These are phyloP conservation scores for Desmophyllum pertusum DNA, from an alignment of 92 coral and sea anemone species.

Conservation along the genomic window DNA sequence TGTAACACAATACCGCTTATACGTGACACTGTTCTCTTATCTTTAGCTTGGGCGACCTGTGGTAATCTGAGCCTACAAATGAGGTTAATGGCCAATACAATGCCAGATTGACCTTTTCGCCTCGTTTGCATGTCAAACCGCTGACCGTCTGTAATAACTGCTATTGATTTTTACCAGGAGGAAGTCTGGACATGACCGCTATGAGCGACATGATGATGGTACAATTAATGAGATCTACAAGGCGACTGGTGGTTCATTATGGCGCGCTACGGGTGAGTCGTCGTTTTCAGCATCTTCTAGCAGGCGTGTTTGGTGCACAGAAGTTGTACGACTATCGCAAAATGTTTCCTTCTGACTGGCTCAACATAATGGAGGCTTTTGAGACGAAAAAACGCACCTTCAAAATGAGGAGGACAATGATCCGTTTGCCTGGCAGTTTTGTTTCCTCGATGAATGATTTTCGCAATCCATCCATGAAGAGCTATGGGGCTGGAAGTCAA, in stretches of 20 bases:
- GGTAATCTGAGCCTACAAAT: too few species aligned
- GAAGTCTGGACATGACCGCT: neutral
- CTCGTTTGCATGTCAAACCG: too few species aligned
- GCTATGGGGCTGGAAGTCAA: neutral
- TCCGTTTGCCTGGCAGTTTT: slow-evolving; percentile 14
- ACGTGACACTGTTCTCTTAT: too few species aligned
- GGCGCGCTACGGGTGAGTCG: neutral
- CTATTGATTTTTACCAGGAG: neutral
- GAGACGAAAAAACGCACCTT: slow-evolving; percentile 4
- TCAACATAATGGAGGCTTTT: slow-evolving; percentile 1
- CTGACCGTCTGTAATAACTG: too few species aligned
- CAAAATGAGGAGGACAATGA: neutral
- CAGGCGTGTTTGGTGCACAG: neutral
- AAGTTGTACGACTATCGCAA: slow-evolving; percentile 3
- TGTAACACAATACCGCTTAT: too few species aligned
- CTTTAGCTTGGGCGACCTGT: neutral
- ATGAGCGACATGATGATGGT: neutral
- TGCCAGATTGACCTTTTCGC: too few species aligned
- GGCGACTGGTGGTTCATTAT: neutral
- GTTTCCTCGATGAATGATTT: slow-evolving; percentile 26
- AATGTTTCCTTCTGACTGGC: slow-evolving; percentile 9
- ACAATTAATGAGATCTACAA: slow-evolving; percentile 3
- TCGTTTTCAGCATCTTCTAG: neutral
- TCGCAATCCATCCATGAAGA: slow-evolving; percentile 11
- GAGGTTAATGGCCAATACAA: too few species aligned